Evolutionary conservation across 2,113 vertebrate species (phyloP).

Genomic region (Lynx canadensis): DNA sequence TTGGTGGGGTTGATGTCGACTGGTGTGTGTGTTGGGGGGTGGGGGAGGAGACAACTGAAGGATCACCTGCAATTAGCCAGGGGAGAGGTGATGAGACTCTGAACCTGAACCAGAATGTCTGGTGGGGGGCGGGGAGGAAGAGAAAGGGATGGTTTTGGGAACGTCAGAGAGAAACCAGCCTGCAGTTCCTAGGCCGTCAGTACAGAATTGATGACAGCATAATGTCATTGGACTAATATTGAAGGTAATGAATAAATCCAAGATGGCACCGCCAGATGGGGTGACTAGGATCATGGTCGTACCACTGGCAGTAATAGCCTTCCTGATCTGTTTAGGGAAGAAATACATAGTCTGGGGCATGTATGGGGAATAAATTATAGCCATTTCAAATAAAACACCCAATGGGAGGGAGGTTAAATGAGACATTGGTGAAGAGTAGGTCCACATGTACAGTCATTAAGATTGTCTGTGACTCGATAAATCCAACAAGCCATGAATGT

Average conservation of each 20-base stretch:
- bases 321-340: background rate
- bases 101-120: background rate
- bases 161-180: background rate
- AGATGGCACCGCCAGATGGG: background rate
- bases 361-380: background rate
- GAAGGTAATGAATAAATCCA: background rate
- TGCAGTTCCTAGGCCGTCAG: background rate
- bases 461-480: background rate
- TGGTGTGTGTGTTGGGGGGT: background rate
- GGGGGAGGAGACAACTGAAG: rapidly evolving
- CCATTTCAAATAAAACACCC: background rate
- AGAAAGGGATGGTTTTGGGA: background rate
- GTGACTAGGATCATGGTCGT: background rate
- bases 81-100: background rate
- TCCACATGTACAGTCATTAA: background rate
- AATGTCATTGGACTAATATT: background rate
- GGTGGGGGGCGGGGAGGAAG: background rate
- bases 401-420: constrained; percentile 6
- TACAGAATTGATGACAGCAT: background rate
- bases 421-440: background rate
- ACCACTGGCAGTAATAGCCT: background rate
- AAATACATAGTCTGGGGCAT: background rate
- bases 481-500: background rate
- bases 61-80: background rate
- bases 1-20: background rate